Evolutionary conservation across 2,888 invertebrate species (phyloP).

Genomic region (Eurytoma californica): DNA sequence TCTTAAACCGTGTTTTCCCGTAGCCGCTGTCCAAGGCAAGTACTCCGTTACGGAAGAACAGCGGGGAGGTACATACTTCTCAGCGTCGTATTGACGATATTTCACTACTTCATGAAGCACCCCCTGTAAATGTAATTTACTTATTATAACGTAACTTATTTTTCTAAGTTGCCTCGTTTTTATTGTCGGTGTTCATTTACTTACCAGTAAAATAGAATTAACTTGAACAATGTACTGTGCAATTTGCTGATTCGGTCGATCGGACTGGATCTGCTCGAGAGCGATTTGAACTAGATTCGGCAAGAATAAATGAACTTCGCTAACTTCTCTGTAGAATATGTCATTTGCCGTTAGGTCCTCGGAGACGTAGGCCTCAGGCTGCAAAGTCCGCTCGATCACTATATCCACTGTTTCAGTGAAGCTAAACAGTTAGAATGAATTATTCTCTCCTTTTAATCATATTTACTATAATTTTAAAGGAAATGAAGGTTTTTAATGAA

Average conservation of each 20-base stretch:
- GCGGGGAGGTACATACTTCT: constrained; percentile 75
- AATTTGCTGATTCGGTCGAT: constrained; percentile 78
- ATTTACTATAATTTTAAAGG: constrained; percentile 22
- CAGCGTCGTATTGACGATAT: constrained; percentile 79
- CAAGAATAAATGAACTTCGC: constrained; percentile 81
- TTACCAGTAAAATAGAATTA: constrained; percentile 71
- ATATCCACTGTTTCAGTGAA: constrained; percentile 67
- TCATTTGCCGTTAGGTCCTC: constrained; percentile 82
- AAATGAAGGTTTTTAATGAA: constrained; percentile 12
- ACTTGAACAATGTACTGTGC: constrained; percentile 74
- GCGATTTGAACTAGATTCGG: constrained; percentile 80
- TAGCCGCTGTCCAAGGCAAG: constrained; percentile 85
- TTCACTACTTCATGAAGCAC: constrained; percentile 81
- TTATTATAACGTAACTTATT: not conserved
- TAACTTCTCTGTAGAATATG: constrained; percentile 85
- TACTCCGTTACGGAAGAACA: constrained; percentile 77
- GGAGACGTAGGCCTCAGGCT: constrained; percentile 65
- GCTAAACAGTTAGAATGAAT: constrained; percentile 55
- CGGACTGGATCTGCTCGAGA: constrained; percentile 79
- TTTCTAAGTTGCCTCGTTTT: too few species aligned
- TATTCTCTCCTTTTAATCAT: not conserved
- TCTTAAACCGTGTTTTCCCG: constrained; percentile 76
- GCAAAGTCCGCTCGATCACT: constrained; percentile 66
- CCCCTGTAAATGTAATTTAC: constrained; percentile 65
- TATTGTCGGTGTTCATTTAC: constrained; percentile 34